Evolutionary conservation across 2,888 invertebrate genomes (phyloP), one percentile per base, ranked within the genome.

Genomic region (Stictocephala bisonia): DNA sequence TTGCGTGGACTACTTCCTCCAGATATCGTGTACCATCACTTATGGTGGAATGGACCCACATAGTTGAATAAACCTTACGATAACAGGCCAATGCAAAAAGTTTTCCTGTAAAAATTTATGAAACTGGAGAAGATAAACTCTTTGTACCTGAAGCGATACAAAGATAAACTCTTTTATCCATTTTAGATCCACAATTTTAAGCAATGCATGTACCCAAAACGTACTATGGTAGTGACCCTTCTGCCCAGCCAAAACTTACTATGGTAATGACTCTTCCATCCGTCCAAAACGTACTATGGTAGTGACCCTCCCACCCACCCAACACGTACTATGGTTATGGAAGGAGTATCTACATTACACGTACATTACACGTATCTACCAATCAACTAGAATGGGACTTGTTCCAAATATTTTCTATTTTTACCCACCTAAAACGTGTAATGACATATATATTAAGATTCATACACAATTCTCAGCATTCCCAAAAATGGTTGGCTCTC

Each of bases 1-100:
- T 82, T 81, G 0, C 53, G 82, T 40, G 82, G 82, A 13, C 35
- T 79, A 0, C 18, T 71, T 1, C 74, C 77, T 0, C 13, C 31
- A 0, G 78, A 79, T 48, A 66, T 79, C 0, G 2, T 70, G 6
- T 24, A 64, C 1, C 77, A 77, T 44, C n/a, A 40, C 0, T 64
- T 80, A n/a, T 79, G 78, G 78, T 79, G 78, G 79, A 48, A 72
- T 2, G 79, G 80, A 1, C 79, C 78, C 0, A 2, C 72, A n/a
- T 80, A 78, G 78, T 71, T 79, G 7, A n/a, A 67, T 31, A 9
- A 15, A 2, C 6, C 40, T 13, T 9, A 51, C 18, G 9, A 29
- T 13, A 1, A 18, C 22, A 75, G 77, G 78, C 75, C 75, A 7
- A 15, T 2, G 1, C 35, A 6, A 4, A 24, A 18, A 24, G 40